phyloP scores from a whole-genome alignment of 1,140 invertebrate genomes.

The Heliconius congener region DNA sequence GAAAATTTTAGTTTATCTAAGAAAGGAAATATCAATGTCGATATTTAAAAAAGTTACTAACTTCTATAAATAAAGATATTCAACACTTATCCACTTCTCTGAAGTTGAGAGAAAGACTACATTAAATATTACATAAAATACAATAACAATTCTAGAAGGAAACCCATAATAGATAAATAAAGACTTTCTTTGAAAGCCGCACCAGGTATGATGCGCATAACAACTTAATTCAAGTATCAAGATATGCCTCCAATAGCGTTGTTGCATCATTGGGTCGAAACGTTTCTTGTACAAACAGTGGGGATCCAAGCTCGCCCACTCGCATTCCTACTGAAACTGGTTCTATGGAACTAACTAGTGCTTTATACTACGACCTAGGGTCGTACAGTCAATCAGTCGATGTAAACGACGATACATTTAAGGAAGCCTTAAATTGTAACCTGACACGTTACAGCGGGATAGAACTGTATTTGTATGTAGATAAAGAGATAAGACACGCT shows the following conservation, averaged over 20 bases:
- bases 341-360: constrained; percentile 48
- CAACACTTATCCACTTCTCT: neutral
- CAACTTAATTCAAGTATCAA: constrained; percentile 35
- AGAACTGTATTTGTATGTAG: constrained; percentile 5
- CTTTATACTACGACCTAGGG: constrained; percentile 42
- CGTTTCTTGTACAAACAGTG: constrained; percentile 54
- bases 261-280: constrained; percentile 40
- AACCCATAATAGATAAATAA: constrained; percentile 12
- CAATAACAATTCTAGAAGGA: constrained; percentile 5
- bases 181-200: constrained; percentile 8
- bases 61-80: neutral
- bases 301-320: constrained; percentile 58
- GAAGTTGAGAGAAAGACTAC: neutral
- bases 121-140: neutral
- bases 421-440: constrained; percentile 6
- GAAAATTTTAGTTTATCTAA: too few relatives aligned
- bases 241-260: constrained; percentile 28
- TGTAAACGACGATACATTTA: constrained; percentile 19
- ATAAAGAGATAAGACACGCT: neutral
- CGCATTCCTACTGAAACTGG: constrained; percentile 61
- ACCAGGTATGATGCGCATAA: constrained; percentile 22
- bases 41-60: neutral
- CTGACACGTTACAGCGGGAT: constrained; percentile 2
- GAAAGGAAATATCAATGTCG: too few relatives aligned
- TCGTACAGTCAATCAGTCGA: constrained; percentile 20